Evolutionary conservation across 2,888 invertebrate species (phyloP), one percentile per base, ranked within the genome.

Genomic region (Megaustenia siamemsis): DNA sequence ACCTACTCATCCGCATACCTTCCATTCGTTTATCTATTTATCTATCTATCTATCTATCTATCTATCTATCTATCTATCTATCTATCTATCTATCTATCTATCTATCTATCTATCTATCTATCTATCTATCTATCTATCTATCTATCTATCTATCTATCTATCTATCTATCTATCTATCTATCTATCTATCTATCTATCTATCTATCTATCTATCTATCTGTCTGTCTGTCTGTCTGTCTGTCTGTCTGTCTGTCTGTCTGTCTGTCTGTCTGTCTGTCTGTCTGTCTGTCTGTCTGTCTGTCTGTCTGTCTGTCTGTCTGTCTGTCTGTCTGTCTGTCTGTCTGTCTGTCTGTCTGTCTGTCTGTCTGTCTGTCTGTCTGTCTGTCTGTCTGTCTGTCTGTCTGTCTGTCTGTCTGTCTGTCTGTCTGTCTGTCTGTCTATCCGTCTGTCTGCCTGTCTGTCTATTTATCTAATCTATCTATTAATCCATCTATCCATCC

Each of bases 391-490:
- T n/a, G 5, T 45, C 18, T 73, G 8, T 18, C 45, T 73, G 45
- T 49, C 40, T 69, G 38, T 40, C 40, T 75, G 73, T 75, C 60
- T 75, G 60, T 63, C 43, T 75, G 32, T 63, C 28, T 63, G 63
- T 82, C 43, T 82, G 38, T 77, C 38, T 68, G 28, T 76, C 21
- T 63, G 45, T 75, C 66, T 49, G 45, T 82, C 60, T 45, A 32
- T 45, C 40, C 63, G 1, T 38, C 75, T 75, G 60, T 40, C 53
- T 24, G 49, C 24, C 68, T 32, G 28, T 49, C n/a, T 32, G 40
- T 71, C 60, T 56, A 35, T 43, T 10, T 28, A 40, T 28, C 40
- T 32, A 43, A 18, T 43, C 12, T 53, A 32, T 28, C 15, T 32
- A 28, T 28, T 10, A 6, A 4, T n/a, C 8, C 5, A 28, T 28